Percentiles rank a stretch among this genome's conserved stretches.
These are phyloP conservation scores for Columba livia DNA, from an alignment of 2,113 vertebrate species.

Conservation along the genomic window DNA sequence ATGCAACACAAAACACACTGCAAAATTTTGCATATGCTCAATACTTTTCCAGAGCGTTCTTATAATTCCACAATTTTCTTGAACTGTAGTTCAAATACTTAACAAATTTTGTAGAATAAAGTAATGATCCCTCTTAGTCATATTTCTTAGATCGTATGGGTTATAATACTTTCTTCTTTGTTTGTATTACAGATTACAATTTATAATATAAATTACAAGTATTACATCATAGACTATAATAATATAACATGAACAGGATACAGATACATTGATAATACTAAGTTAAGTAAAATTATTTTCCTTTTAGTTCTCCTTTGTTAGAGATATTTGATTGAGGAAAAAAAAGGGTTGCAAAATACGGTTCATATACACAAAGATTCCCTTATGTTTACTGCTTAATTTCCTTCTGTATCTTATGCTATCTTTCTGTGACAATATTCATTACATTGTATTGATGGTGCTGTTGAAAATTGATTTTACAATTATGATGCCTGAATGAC, in stretches of 20 bases:
- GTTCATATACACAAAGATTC: background rate
- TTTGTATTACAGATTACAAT: background rate
- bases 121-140: background rate
- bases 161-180: background rate
- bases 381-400: background rate
- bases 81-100: background rate
- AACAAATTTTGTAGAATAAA: background rate
- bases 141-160: background rate
- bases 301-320: background rate
- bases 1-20: background rate
- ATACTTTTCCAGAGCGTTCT: background rate
- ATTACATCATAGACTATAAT: background rate
- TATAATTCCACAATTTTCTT: background rate
- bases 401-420: background rate
- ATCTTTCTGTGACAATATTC: background rate
- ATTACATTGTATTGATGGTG: background rate
- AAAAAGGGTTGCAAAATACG: background rate
- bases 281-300: background rate
- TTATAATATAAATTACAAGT: background rate
- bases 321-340: background rate
- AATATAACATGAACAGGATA: background rate
- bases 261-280: background rate
- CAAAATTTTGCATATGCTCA: background rate
- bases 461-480: slow-evolving; percentile 19
- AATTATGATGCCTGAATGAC: background rate